Evolutionary conservation across 2,113 vertebrate species (phyloP).

Genomic region (Camelus dromedarius): DNA sequence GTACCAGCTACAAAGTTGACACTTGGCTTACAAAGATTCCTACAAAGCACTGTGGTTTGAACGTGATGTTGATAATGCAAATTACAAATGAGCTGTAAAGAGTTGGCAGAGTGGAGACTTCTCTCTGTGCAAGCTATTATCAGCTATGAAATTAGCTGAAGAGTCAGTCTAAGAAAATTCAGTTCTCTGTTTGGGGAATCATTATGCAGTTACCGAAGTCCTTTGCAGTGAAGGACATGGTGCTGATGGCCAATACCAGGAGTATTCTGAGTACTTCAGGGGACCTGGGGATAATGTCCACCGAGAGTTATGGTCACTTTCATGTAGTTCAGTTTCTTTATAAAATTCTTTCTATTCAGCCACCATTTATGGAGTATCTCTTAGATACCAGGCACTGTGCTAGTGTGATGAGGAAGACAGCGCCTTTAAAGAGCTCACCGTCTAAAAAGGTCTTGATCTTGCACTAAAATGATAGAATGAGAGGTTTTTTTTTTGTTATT

Average conservation of each 20-base stretch:
- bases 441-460: neutral
- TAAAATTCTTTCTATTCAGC: neutral
- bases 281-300: neutral
- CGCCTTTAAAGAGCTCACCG: neutral
- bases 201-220: neutral
- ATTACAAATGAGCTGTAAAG: neutral
- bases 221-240: neutral
- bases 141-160: neutral
- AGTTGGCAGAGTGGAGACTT: neutral
- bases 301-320: neutral
- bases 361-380: neutral
- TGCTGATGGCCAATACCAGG: neutral
- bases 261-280: neutral
- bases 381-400: neutral
- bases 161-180: neutral
- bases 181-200: neutral
- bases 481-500: neutral
- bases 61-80: neutral
- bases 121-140: neutral
- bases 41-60: neutral
- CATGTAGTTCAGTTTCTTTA: neutral
- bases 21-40: neutral
- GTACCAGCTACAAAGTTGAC: slow-evolving; percentile 8
- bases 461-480: neutral
- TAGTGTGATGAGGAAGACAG: neutral